Evolutionary conservation across 2,797 vertebrate species (phyloP), one percentile per base, ranked within the genome.

Genomic region (Dendrocincla tyrannina): DNA sequence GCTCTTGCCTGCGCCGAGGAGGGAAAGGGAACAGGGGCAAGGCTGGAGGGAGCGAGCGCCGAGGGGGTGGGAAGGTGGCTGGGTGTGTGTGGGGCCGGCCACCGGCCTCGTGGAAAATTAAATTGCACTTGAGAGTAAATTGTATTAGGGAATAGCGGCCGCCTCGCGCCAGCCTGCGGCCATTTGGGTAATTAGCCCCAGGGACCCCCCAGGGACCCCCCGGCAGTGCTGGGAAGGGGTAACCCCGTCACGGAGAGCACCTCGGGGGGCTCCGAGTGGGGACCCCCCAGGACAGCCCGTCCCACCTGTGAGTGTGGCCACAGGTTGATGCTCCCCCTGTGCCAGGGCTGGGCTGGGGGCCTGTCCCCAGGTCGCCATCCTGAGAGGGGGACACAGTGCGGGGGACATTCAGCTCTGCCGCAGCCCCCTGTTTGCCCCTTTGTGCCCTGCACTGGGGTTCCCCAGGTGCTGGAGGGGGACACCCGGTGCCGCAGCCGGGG

Each of bases 121-220:
- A 99, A 99, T 99, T 99, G 99, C 98, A 99, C 98, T 99, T 99
- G 98, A 98, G 98, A 98, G 98, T 98, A 99, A 99, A 99, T 99
- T 99, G 98, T 99, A 98, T 99, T 99, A 99, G 99, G 98, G 98
- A 99, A 98, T 98, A 98, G 98, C 98, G 97, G 98, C 98, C 96
- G 98, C 98, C 98, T 98, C 98, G 91, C 98, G 97, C 98, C 98
- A 98, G 99, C 98, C 98, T 95, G 97, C 76, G 97, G 99, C 99
- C 99, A 99, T 99, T 99, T 99, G 98, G 98, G 98, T 99, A 99
- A 99, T 99, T 99, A 98, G 98, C 98, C 97, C 97, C 82, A 91
- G 97, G 91, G 95, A 83, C 11, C 4, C 55, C 46, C 47, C 0
- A 5, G 74, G 39, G 39, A 39, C 39, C 50, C 42, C 1, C 3